Conservation (phyloP, 2,888 invertebrate genomes). For the Idaea dimidiata region DNA sequence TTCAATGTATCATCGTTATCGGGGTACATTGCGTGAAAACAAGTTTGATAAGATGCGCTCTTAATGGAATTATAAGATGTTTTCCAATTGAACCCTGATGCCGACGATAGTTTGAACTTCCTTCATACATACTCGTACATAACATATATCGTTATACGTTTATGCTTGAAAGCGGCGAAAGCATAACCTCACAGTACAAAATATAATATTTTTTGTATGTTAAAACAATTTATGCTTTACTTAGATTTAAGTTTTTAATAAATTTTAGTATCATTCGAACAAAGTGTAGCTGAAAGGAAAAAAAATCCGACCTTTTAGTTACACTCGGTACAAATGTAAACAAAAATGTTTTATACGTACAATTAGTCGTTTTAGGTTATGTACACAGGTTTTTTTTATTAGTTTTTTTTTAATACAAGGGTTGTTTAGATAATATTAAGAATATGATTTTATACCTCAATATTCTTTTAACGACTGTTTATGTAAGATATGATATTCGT, state of each 20-base stretch:
- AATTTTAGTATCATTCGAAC: slow-evolving; percentile 40
- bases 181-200: slow-evolving; percentile 78
- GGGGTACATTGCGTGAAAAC: not conserved
- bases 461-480: slow-evolving; percentile 53
- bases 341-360: slow-evolving; percentile 55
- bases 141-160: slow-evolving; percentile 7
- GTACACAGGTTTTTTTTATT: slow-evolving; percentile 45
- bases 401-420: slow-evolving; percentile 39
- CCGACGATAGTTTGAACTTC: not conserved
- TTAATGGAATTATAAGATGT: not conserved
- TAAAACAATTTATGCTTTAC: slow-evolving; percentile 74
- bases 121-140: not conserved
- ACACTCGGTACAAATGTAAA: not conserved
- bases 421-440: slow-evolving; percentile 56
- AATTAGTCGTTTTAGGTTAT: slow-evolving; percentile 47
- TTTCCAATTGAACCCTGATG: not conserved
- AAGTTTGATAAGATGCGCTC: not conserved
- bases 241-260: slow-evolving; percentile 60
- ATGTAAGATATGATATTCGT: slow-evolving; percentile 47
- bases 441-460: slow-evolving; percentile 63
- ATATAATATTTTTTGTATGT: slow-evolving; percentile 69
- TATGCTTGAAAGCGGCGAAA: slow-evolving; percentile 17
- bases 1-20: not conserved
- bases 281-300: slow-evolving; percentile 6
- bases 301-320: not conserved